Evolutionary conservation across 92 coral and sea anemone genomes (phyloP), one percentile per base, ranked within the genome.

Genomic region (Isaurus tuberculatus): DNA sequence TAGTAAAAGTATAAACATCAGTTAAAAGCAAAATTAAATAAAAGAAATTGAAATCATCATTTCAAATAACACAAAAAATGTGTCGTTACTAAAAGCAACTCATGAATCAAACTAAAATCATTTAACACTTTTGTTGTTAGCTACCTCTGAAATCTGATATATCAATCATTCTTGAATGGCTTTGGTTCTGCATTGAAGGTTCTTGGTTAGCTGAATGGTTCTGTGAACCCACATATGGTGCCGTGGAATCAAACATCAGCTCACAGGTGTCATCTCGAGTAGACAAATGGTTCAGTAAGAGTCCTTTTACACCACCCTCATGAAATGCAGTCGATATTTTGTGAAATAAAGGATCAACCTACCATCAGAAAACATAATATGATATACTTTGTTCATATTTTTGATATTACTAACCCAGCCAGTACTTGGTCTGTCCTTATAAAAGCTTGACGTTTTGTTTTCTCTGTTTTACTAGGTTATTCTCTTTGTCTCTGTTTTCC

Each of bases 281-380:
- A 88, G 85, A 87, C 80, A 96, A 75, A 65, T 90, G 91, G 66
- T 96, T 96, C 31, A 94, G 79, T 15, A 96, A 87, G 65, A 96
- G 87, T 22, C 99, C 97, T 8, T 77, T 91, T 0, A 95, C 89
- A 22, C 99, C 98, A 36, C 99, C 99, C 74, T 96, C 99, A 74
- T 96, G 97, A 94, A 96, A 96, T 10, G 98, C 93, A 16, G 99
- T 97, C 29, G 99, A 92, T 4, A 96, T 92, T 84, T 96, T 96
- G 79, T 96, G 99, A 85, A 96, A 96, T 73, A 96, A 81, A 60
- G 98, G 99, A 78, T 96, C 99, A 84, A 92, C 93, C 98, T 95
- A 40, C 8, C 26, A 63, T 25, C 15, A 6, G 22, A 57, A 11
- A 11, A 19, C 4, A 4, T 51, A 7, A 7, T 51, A 14, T 6